A percentile compares a stretch with the other conserved stretches of the same genome.
Conservation (phyloP, 2,113 vertebrate genomes). For the Aphyosemion australe region DNA sequence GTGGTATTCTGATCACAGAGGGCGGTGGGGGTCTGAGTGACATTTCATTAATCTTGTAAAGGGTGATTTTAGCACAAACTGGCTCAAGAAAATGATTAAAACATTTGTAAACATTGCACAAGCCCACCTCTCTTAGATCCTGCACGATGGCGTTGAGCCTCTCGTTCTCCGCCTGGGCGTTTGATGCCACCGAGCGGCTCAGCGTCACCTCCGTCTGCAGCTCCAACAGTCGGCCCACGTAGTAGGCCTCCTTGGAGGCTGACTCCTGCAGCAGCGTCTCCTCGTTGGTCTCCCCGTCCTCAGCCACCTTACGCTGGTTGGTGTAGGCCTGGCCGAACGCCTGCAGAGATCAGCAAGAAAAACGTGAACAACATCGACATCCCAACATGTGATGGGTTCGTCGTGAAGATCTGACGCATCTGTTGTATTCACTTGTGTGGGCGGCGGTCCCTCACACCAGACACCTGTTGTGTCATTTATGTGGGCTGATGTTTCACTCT, state of each 20-base stretch:
- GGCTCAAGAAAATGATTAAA: too few relatives aligned
- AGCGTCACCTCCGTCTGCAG: constrained; percentile 91
- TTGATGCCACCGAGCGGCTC: constrained; percentile 85
- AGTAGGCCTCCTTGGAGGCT: constrained; percentile 95
- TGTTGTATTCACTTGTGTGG: not conserved
- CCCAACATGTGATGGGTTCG: constrained; percentile 8
- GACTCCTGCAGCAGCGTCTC: constrained; percentile 95
- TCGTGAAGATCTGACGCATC: not conserved
- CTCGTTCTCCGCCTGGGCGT: constrained; percentile 89
- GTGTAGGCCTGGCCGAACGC: constrained; percentile 97
- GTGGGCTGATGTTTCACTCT: constrained; percentile 73
- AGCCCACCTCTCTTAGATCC: constrained; percentile 91
- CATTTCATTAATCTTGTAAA: too few relatives aligned
- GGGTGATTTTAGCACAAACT: too few relatives aligned
- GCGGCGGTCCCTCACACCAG: constrained; percentile 22
- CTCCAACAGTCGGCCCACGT: constrained; percentile 89
- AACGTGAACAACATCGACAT: too few relatives aligned
- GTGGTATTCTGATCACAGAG: too few relatives aligned
- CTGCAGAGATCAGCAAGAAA: constrained; percentile 65
- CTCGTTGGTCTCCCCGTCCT: constrained; percentile 94
- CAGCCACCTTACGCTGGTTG: constrained; percentile 95
- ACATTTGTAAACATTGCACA: too few relatives aligned
- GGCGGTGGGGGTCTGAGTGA: too few relatives aligned
- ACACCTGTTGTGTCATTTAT: constrained; percentile 37
- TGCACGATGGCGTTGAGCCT: constrained; percentile 84